These are phyloP conservation scores for Apodemia mormo DNA, from an alignment of 2,888 invertebrate species.

Conservation along the genomic window DNA sequence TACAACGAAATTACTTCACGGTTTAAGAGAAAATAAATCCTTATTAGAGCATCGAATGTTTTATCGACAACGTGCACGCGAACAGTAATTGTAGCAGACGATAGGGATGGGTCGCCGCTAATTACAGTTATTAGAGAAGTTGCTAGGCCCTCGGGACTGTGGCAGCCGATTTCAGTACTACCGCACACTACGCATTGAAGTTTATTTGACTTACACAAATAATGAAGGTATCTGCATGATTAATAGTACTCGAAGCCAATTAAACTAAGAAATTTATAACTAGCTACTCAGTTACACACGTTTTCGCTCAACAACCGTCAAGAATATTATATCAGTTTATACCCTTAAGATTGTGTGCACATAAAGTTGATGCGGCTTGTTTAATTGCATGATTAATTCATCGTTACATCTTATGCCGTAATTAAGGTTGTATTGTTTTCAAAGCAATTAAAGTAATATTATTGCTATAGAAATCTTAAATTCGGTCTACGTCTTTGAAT, in stretches of 20 bases:
- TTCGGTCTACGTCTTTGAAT: too few relatives aligned
- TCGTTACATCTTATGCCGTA: not conserved
- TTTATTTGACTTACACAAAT: slow-evolving; percentile 40
- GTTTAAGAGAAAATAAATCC: slow-evolving; percentile 41
- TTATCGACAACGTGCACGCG: slow-evolving; percentile 40
- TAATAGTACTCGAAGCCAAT: slow-evolving; percentile 36
- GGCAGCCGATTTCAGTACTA: slow-evolving; percentile 58
- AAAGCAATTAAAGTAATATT: too few relatives aligned
- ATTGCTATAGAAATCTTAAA: too few relatives aligned
- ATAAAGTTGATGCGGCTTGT: not conserved
- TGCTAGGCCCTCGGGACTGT: slow-evolving; percentile 53
- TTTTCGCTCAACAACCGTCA: slow-evolving; percentile 36
- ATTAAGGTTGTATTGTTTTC: not conserved
- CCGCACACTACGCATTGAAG: slow-evolving; percentile 49
- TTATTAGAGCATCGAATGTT: slow-evolving; percentile 35
- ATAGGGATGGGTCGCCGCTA: slow-evolving; percentile 60
- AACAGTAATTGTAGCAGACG: slow-evolving; percentile 43
- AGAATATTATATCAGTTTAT: slow-evolving; percentile 7
- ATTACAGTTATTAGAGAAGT: slow-evolving; percentile 71
- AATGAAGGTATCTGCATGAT: slow-evolving; percentile 31
- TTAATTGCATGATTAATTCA: slow-evolving; percentile 1
- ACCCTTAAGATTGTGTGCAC: slow-evolving; percentile 1
- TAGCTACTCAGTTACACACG: slow-evolving; percentile 26
- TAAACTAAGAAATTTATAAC: slow-evolving; percentile 38
- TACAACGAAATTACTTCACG: slow-evolving; percentile 9